A percentile compares a stretch with the other conserved stretches of the same genome.
Evolutionary conservation across 1,140 invertebrate species (phyloP).

Genomic region (Aphaenogaster rudis): DNA sequence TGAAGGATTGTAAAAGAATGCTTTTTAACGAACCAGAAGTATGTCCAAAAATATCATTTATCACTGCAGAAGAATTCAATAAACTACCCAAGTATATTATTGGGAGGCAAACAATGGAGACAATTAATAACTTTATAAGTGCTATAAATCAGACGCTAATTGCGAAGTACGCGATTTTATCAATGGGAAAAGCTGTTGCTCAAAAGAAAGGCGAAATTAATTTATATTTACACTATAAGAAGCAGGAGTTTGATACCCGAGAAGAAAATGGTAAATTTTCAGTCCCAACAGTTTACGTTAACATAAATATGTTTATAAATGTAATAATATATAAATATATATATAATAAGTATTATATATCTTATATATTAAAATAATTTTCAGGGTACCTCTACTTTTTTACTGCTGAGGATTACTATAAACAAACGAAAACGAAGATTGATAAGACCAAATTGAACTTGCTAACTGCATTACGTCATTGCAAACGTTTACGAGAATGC

Average conservation of each 20-base stretch:
- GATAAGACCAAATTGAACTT: constrained; percentile 84
- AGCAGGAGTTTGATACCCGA: constrained; percentile 75
- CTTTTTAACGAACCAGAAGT: constrained; percentile 80
- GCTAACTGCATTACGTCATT: constrained; percentile 81
- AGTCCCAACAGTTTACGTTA: neutral
- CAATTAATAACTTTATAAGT: constrained; percentile 79
- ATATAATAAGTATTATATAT: constrained; percentile 26
- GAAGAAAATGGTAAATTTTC: constrained; percentile 72
- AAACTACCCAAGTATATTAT: constrained; percentile 84
- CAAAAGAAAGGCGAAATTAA: constrained; percentile 83
- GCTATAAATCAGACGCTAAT: constrained; percentile 82
- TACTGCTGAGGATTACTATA: constrained; percentile 82
- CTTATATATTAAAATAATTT: constrained; percentile 66
- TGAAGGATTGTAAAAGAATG: constrained; percentile 78
- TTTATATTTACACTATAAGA: constrained; percentile 80
- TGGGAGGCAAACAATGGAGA: constrained; percentile 77
- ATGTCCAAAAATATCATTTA: constrained; percentile 62
- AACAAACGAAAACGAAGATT: constrained; percentile 78
- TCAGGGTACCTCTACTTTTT: constrained; percentile 82
- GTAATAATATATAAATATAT: constrained; percentile 36
- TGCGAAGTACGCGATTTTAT: constrained; percentile 81
- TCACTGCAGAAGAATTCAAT: constrained; percentile 78
- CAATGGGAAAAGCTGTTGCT: constrained; percentile 79
- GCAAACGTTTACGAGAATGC: constrained; percentile 81
- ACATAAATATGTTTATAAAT: constrained; percentile 19